These are phyloP conservation scores for Trachymyrmex cornetzi DNA, from an alignment of 1,140 invertebrate genomes.

Conservation along the genomic window DNA sequence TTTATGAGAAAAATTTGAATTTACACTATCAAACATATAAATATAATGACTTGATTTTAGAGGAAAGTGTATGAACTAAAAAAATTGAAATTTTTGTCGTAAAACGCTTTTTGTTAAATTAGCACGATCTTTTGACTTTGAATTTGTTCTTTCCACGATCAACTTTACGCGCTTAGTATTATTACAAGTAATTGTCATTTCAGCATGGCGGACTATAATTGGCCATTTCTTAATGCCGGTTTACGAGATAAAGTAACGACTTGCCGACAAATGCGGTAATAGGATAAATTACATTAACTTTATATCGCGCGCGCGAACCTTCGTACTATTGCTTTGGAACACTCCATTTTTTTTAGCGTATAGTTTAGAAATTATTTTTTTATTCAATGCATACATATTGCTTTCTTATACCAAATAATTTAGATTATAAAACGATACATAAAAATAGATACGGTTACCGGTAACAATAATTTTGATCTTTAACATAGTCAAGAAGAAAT, in stretches of 20 bases:
- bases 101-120: constrained; percentile 3
- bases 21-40: background rate
- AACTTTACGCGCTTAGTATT: constrained; percentile 52
- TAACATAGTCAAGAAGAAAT: background rate
- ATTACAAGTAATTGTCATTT: constrained; percentile 61
- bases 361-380: background rate
- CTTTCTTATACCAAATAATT: background rate
- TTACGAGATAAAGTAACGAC: constrained; percentile 62
- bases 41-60: background rate
- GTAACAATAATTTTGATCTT: background rate
- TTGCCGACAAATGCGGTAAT: constrained; percentile 53
- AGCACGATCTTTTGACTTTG: background rate
- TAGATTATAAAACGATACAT: background rate
- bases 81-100: background rate
- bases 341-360: background rate
- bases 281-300: constrained; percentile 61
- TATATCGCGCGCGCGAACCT: constrained; percentile 16
- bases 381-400: background rate
- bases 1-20: background rate
- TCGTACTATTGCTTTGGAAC: background rate
- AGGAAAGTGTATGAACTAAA: background rate
- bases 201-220: constrained; percentile 61
- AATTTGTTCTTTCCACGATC: constrained; percentile 39
- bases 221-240: constrained; percentile 54
- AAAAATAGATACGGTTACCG: too few species aligned